Base-by-base conservation (phyloP, 1,140 invertebrate genomes). In the Drosophila kurseongensis region DNA sequence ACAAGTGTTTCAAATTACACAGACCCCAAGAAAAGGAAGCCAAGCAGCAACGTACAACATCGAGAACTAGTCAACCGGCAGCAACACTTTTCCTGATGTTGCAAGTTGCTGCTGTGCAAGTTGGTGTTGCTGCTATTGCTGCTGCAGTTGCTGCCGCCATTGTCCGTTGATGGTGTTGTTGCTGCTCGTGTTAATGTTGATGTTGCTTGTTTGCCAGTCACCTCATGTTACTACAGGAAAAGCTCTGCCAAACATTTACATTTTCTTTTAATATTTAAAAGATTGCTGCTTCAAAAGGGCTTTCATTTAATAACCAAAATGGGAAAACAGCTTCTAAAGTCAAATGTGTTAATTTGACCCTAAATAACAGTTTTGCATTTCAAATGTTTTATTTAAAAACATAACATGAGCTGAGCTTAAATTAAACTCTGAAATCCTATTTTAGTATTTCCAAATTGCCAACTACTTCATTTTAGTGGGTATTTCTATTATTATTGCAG, bases 1-100 rank as follows among this genome's bases (percentile, higher is more conserved):
- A 91, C 90, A 91, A 91, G 90, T 91, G 90, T 82, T 91, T 89
- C 78, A 72, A 91, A 91, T 91, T 91, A 91, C 83, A 82, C 71
- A 73, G 74, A 65, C 16, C 14, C 68, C 14, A 58, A 29, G 62
- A 80, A 75, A 63, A 14, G 42, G 41, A 56, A 75, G 71, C 54
- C 80, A 82, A 35, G 45, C 50, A 44, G 55, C 63, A 61, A 50
- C 54, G 23, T 32, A 36, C 56, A 38, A 41, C 71, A 61, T 59
- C 36, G 45, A 32, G 67, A 72, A 57, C 74, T 61, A 76, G 74
- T 77, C 61, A 59, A 61, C 56, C 65, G 66, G 59, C 44, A 66
- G 75, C 61, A 54, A 57, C 73, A 69, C 42, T 69, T 56, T 57
- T 60, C 48, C 50, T 58, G 65, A 36, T 58, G 66, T 40, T 69